These are phyloP conservation scores for Phalacrocorax aristotelis DNA, from an alignment of 2,113 vertebrate species.

Conservation along the genomic window DNA sequence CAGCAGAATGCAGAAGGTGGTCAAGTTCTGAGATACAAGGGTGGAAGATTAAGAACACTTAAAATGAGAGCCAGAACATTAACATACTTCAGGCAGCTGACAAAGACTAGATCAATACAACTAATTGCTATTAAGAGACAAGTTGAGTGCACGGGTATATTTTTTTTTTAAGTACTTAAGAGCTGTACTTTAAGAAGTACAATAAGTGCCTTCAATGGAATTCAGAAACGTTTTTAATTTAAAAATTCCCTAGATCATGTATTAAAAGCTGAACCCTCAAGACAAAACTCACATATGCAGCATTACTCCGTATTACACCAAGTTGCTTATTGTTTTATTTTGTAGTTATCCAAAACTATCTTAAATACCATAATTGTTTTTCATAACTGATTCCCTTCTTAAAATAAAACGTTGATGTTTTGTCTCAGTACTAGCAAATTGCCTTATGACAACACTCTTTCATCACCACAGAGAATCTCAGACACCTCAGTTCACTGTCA, in stretches of 20 bases:
- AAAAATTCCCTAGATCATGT: not conserved
- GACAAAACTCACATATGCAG: not conserved
- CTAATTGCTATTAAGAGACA: not conserved
- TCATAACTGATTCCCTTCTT: not conserved
- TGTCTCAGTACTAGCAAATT: not conserved
- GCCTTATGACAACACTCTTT: not conserved
- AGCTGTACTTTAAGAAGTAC: not conserved
- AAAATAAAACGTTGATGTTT: not conserved
- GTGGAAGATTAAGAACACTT: not conserved
- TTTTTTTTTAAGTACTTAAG: not conserved
- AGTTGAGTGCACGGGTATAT: not conserved
- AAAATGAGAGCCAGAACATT: not conserved
- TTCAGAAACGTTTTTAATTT: not conserved
- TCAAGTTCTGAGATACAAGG: not conserved
- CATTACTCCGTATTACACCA: not conserved
- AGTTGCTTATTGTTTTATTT: not conserved
- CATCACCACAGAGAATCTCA: not conserved
- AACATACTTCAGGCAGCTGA: not conserved
- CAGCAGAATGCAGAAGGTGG: not conserved
- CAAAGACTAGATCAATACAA: not conserved
- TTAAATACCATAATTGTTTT: not conserved
- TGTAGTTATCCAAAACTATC: not conserved
- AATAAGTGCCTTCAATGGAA: not conserved
- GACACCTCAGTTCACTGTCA: not conserved
- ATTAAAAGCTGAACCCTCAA: not conserved